A percentile compares a stretch with the other conserved stretches of the same genome.
Conservation (phyloP, 2,797 vertebrate genomes). For the Pangasius krempfi region DNA sequence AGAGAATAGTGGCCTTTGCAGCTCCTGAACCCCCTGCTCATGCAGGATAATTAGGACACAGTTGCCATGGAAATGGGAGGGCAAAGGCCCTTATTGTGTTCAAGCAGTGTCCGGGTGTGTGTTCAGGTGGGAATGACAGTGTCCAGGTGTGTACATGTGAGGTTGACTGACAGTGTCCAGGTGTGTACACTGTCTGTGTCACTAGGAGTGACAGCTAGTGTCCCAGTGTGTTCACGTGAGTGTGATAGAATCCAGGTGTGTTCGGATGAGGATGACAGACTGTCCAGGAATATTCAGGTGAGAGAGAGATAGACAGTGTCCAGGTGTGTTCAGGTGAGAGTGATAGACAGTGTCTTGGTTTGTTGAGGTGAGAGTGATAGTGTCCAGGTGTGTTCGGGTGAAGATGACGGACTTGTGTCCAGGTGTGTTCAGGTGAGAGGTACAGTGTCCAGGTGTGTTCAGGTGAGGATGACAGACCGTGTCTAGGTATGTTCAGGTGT, state of each 20-base stretch:
- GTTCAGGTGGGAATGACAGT: not conserved
- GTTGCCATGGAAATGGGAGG: slow-evolving; percentile 38
- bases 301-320: not conserved
- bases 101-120: not conserved
- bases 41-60: slow-evolving; percentile 38
- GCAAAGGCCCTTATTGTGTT: slow-evolving; percentile 17
- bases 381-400: not conserved
- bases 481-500: not conserved
- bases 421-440: no score
- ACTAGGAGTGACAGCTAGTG: not conserved
- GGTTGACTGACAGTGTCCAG: not conserved
- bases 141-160: no score
- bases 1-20: slow-evolving; percentile 68
- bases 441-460: not conserved
- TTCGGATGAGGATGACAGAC: not conserved
- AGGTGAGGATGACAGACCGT: not conserved
- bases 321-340: not conserved
- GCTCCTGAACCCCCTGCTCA: slow-evolving; percentile 56
- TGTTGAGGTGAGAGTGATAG: not conserved
- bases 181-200: not conserved
- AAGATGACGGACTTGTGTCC: no score
- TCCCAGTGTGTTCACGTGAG: not conserved
- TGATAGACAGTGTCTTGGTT: not conserved
- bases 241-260: not conserved
- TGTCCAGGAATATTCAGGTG: not conserved